A percentile compares a stretch with the other conserved stretches of the same genome.
These are phyloP conservation scores for Drusus annulatus DNA, from an alignment of 1,140 invertebrate species.

Conservation along the genomic window DNA sequence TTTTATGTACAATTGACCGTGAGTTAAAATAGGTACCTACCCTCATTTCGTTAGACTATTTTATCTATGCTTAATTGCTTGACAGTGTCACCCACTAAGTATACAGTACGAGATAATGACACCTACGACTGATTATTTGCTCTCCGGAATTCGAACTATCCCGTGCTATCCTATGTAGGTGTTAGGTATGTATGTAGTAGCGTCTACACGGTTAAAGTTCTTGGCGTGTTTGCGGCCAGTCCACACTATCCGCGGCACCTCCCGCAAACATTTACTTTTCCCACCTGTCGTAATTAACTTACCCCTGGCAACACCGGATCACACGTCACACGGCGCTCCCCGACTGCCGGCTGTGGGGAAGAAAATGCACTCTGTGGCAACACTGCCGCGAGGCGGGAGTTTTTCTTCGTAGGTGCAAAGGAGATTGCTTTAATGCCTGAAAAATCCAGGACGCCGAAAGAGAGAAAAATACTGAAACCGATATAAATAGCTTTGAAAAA, in stretches of 20 bases:
- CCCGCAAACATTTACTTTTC: slow-evolving; percentile 47
- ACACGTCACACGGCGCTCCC: neutral
- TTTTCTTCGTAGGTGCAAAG: neutral
- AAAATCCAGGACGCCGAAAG: no score
- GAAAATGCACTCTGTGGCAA: slow-evolving; percentile 2
- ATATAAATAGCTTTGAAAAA: no score
- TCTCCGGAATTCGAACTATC: neutral
- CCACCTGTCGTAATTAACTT: slow-evolving; percentile 49
- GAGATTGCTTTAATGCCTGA: neutral
- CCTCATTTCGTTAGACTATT: no score
- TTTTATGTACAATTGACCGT: no score
- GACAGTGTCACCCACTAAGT: no score
- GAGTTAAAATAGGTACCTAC: no score
- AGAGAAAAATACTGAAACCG: no score
- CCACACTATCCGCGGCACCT: slow-evolving; percentile 35
- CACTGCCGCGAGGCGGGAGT: neutral
- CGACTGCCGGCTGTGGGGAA: neutral
- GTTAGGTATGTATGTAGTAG: no score
- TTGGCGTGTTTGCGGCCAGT: slow-evolving; percentile 44
- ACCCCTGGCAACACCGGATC: slow-evolving; percentile 17
- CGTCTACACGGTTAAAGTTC: slow-evolving; percentile 21
- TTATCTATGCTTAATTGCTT: no score
- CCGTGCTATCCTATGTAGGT: neutral
- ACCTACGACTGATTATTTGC: neutral
- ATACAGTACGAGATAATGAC: no score